These are phyloP conservation scores for Alviniconcha strummeri DNA, from an alignment of 2,888 invertebrate genomes.

Conservation along the genomic window DNA sequence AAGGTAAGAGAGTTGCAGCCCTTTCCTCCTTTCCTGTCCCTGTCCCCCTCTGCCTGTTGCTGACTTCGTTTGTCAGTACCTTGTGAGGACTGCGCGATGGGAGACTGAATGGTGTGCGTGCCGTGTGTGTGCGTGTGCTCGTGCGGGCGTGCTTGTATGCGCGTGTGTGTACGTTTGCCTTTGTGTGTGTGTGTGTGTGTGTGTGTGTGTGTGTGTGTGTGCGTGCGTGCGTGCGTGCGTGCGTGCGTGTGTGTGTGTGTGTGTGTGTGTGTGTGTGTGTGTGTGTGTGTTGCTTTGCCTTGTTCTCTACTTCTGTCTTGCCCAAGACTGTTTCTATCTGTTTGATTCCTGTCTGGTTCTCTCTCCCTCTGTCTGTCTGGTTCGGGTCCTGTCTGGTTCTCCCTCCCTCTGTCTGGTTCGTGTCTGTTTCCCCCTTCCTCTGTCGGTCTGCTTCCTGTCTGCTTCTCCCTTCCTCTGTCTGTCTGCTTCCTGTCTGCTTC, in stretches of 20 bases:
- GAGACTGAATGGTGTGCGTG: not conserved
- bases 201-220: constrained; percentile 1
- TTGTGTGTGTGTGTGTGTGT: not conserved
- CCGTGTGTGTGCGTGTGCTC: not conserved
- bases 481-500: no score
- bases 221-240: constrained; percentile 4
- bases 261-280: constrained; percentile 14
- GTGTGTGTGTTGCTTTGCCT: no score
- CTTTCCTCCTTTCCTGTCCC: not conserved
- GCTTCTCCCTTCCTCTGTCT: no score
- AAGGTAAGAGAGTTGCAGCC: not conserved
- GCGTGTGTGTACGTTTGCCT: not conserved
- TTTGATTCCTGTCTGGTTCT: no score
- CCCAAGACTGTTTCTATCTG: not conserved
- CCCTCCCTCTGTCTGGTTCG: no score
- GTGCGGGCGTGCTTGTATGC: not conserved
- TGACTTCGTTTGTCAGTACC: not conserved
- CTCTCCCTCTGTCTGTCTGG: no score
- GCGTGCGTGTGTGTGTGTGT: constrained; percentile 1
- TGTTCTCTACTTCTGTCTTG: not conserved
- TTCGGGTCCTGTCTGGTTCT: no score
- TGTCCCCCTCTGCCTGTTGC: not conserved
- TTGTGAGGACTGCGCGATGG: not conserved
- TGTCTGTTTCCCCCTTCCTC: no score
- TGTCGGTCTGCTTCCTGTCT: no score